Conservation (phyloP, 2,797 vertebrate genomes). For the Cuniculus paca region DNA sequence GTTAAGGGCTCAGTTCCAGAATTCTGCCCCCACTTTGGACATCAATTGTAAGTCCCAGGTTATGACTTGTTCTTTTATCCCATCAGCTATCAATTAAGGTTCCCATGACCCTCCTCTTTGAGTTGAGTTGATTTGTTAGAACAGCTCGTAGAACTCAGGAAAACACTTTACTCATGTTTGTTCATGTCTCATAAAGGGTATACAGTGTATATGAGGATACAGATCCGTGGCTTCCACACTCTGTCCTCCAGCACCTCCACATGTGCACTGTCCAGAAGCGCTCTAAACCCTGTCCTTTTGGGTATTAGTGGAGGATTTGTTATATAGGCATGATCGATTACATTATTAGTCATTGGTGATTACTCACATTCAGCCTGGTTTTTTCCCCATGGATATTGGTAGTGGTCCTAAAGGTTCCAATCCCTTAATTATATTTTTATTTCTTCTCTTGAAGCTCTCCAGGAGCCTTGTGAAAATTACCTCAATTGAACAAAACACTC, state of each 20-base stretch:
- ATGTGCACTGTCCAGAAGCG: background rate
- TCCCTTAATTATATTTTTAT: background rate
- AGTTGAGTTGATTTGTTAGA: background rate
- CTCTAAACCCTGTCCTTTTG: background rate
- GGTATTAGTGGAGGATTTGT: background rate
- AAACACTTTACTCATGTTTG: background rate
- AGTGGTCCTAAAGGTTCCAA: background rate
- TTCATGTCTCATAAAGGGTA: background rate
- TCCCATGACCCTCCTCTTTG: background rate
- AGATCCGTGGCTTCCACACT: background rate
- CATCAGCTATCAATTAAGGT: background rate
- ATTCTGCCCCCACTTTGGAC: background rate
- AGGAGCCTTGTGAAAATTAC: background rate
- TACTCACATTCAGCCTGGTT: background rate
- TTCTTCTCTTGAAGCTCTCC: background rate
- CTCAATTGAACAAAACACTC: background rate
- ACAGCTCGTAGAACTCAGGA: background rate
- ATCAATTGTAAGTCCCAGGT: background rate
- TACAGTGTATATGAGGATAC: background rate
- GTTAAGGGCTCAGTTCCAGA: background rate
- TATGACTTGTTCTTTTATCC: background rate
- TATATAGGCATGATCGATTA: background rate
- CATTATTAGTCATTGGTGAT: background rate
- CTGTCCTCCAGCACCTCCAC: background rate
- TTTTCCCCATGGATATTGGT: background rate